Base-by-base conservation (phyloP, 2,113 vertebrate species). In the Mystacornis crossleyi region DNA sequence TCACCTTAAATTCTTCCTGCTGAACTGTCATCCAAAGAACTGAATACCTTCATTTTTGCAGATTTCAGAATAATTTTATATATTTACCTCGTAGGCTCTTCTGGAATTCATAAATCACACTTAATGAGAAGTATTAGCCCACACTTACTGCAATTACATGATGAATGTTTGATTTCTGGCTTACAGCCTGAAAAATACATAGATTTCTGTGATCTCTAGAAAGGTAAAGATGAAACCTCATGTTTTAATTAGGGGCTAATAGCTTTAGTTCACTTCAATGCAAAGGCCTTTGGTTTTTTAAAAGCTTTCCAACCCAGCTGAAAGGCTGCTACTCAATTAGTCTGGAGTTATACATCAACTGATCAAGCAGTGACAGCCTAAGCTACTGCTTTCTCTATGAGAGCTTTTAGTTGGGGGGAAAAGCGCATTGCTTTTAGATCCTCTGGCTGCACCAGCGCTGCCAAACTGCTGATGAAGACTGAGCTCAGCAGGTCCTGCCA, bases 61-160 rank as follows among this genome's bases (percentile, higher is more conserved):
- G 93, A 80, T 72, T 95, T 92, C 92, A 47, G 91, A 96, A 75
- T 90, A 88, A 95, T 95, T 97, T 94, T 77, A 92, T 92, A 53
- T 95, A 97, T 95, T 95, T 96, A 95, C 80, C 94, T 95, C 33
- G 18, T 86, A 50, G 85, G 75, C 72, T 92, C 55, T 93, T 90
- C 82, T 95, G 78, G 70, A 96, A 94, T 93, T 94, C 91, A 93
- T 96, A 96, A 95, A 95, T 97, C 87, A 93, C 67, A 73, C 58
- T 91, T 97, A 97, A 97, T 96, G 90, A 95, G 94, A 94, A 88
- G 80, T 81, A 94, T 96, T 96, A 97, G 93, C 94, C 87, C 87
- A 86, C 90, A 87, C 67, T 94, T 95, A 90, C 85, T 86, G 94
- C 95, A 96, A 95, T 97, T 97, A 94, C 4, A 4, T 90, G 95